Base-by-base conservation (phyloP, 2,113 vertebrate genomes). In the Cheirogaleus medius region DNA sequence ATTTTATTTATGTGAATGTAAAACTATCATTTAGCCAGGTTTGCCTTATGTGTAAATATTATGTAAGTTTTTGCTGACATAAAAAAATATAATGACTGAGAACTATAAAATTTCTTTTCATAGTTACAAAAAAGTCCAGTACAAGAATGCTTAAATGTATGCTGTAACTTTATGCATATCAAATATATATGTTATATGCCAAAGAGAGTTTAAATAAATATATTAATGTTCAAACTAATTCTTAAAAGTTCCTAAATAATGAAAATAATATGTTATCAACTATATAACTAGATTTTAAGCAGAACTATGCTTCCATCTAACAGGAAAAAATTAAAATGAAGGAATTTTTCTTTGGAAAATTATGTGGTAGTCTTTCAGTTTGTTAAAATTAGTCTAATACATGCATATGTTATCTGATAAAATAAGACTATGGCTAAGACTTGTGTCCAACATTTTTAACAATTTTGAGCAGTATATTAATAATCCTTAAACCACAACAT, bases 1-100 rank as follows among this genome's bases (percentile, higher is more conserved):
- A 81, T 83, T n/a, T 15, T 18, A 84, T 95, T 6, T 82, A 34
- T 68, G 8, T 89, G n/a, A 39, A 91, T 64, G 23, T 77, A 25
- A 44, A 69, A 83, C 4, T 88, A 92, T 84, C 9, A 96, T 85
- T 71, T 73, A 63, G n/a, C 32, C 13, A 95, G 44, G 3, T 85
- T 90, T 56, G n/a, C 87, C 90, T 97, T 49, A n/a, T n/a, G 87
- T 47, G 76, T 52, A 71, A 68, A 42, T 95, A 6, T 94, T 92
- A 90, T 39, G 27, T 90, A 76, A 93, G 14, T 5, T 77, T 85
- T 84, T 80, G 5, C 37, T 85, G 64, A 34, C 20, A 42, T 84
- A 42, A 84, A 80, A 69, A 96, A 64, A 49, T 77, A 49, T 18
- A 87, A 58, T 83, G 85, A 73, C 25, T 73, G 6, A 1, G 1